Evolutionary conservation across 2,888 invertebrate genomes (phyloP).

Genomic region (Cryptophagus acutangulus): DNA sequence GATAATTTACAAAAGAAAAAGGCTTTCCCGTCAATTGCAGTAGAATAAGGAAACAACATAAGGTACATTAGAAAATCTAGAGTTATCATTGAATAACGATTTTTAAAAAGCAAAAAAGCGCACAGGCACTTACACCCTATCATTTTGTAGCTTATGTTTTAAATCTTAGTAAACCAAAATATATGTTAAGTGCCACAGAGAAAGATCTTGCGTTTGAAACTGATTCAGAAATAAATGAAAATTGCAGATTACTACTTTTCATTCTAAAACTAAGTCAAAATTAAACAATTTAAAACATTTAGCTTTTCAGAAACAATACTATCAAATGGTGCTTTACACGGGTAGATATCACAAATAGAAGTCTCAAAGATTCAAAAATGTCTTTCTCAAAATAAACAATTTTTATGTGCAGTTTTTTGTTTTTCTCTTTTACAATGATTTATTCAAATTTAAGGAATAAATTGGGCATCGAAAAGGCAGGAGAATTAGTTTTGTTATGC

Average conservation of each 20-base stretch:
- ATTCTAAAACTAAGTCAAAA: background rate
- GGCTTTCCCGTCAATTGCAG: too few species aligned
- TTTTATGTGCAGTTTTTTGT: constrained; percentile 5
- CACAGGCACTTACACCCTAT: constrained; percentile 11
- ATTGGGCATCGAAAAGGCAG: constrained; percentile 16
- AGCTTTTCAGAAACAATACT: background rate
- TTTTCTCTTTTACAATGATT: constrained; percentile 11
- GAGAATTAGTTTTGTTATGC: constrained; percentile 17
- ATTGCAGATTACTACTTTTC: background rate
- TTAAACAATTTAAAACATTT: background rate
- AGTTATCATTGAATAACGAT: constrained; percentile 6
- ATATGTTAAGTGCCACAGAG: background rate
- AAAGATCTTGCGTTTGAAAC: background rate
- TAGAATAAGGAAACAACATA: too few species aligned
- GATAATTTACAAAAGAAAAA: too few species aligned
- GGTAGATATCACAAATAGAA: constrained; percentile 1
- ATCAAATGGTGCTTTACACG: background rate
- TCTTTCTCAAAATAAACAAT: background rate
- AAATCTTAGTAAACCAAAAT: constrained; percentile 1
- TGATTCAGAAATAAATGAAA: background rate
- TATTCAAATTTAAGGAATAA: constrained; percentile 17
- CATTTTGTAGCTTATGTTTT: constrained; percentile 12
- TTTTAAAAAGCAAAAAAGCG: constrained; percentile 11
- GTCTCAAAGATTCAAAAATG: background rate
- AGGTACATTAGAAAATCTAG: too few species aligned